Conservation (phyloP, 2,888 invertebrate species). For the Ecliptopera silaceata region DNA sequence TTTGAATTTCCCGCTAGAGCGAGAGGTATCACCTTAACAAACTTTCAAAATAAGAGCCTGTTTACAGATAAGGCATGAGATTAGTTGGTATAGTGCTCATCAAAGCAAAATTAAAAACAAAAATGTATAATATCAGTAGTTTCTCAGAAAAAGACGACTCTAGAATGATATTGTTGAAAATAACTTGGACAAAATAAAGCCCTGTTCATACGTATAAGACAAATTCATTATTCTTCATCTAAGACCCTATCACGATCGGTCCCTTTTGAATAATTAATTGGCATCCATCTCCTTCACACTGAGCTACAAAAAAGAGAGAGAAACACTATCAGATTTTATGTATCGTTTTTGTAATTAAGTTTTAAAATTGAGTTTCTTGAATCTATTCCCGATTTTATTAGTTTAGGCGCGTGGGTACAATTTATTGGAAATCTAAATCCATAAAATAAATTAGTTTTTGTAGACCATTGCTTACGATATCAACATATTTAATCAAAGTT, state of each 20-base stretch:
- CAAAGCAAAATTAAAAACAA: no score
- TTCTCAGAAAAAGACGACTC: no score
- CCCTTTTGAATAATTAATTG: constrained; percentile 56
- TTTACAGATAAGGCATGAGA: no score
- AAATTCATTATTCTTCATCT: constrained; percentile 3
- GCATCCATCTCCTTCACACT: constrained; percentile 27
- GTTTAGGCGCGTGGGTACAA: constrained; percentile 1
- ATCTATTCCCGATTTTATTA: constrained; percentile 10
- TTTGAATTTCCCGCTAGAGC: no score
- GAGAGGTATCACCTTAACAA: no score
- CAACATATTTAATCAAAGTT: no score
- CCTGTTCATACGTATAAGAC: background rate
- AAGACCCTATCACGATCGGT: constrained; percentile 47
- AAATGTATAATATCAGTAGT: no score
- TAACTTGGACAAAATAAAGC: background rate
- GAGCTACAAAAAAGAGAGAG: constrained; percentile 20
- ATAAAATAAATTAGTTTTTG: background rate
- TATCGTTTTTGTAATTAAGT: constrained; percentile 35
- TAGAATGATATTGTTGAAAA: no score
- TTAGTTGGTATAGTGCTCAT: no score
- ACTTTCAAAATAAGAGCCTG: no score
- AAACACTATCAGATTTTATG: constrained; percentile 32
- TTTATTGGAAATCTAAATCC: constrained; percentile 1
- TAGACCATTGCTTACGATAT: background rate
- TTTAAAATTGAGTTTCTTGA: constrained; percentile 36